These are phyloP conservation scores for Noctua fimbriata DNA, from an alignment of 2,888 invertebrate genomes.

Conservation along the genomic window DNA sequence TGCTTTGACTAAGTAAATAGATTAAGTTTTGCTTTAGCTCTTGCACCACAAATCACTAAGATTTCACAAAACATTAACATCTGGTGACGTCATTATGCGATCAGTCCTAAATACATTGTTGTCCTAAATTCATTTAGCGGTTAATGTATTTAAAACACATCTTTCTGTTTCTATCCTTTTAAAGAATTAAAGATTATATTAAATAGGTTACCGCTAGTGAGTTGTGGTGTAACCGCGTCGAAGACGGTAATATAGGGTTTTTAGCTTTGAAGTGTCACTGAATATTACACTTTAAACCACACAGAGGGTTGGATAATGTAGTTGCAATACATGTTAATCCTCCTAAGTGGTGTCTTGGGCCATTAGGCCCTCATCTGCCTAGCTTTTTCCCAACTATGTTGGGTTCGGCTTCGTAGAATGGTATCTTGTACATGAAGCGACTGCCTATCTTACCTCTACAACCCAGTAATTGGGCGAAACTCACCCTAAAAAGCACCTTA, in stretches of 20 bases:
- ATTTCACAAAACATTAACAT: neutral
- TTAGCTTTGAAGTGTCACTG: neutral
- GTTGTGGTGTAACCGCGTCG: neutral
- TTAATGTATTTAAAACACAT: neutral
- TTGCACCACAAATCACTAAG: neutral
- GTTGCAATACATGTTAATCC: neutral
- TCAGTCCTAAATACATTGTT: neutral
- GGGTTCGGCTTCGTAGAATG: neutral
- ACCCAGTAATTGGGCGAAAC: neutral
- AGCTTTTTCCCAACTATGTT: too few relatives aligned
- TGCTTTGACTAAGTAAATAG: neutral
- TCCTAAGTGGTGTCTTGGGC: neutral
- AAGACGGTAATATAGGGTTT: neutral
- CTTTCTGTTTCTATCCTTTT: neutral
- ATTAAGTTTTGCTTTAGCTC: neutral
- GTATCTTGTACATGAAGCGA: neutral
- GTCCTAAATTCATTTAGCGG: neutral
- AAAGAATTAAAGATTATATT: neutral
- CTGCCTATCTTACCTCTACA: neutral
- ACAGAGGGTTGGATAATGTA: neutral
- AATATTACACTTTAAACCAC: neutral
- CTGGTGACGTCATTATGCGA: neutral
- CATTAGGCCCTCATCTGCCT: neutral
- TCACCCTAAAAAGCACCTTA: neutral
- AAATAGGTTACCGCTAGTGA: neutral